Conservation (phyloP, 2,113 vertebrate genomes). For the Hippocampus mohnikei region DNA sequence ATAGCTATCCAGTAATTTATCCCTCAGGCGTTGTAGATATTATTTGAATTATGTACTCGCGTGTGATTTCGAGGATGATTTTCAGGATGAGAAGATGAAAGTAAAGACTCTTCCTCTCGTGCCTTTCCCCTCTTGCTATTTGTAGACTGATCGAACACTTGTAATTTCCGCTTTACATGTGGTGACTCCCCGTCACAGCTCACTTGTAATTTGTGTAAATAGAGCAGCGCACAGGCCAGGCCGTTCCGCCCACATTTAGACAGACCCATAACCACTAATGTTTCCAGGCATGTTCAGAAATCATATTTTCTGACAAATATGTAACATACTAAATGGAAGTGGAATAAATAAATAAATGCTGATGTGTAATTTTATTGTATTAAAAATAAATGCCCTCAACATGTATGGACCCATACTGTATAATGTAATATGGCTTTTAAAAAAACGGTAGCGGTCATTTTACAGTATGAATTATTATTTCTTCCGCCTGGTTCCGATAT, state of each 20-base stretch:
- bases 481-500: no score
- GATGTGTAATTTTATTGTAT: not conserved
- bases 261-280: constrained; percentile 57
- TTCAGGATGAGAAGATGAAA: not conserved
- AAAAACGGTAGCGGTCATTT: no score
- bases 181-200: not conserved
- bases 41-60: not conserved
- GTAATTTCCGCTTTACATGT: constrained; percentile 17
- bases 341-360: constrained; percentile 67
- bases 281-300: constrained; percentile 54
- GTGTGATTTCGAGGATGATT: not conserved
- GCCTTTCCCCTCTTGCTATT: constrained; percentile 1
- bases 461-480: no score
- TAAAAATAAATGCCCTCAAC: no score
- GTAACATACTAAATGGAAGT: constrained; percentile 86
- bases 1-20: not conserved
- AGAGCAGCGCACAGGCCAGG: not conserved
- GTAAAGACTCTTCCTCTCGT: constrained; percentile 20
- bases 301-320: constrained; percentile 77
- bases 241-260: constrained; percentile 46
- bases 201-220: constrained; percentile 29
- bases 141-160: not conserved
- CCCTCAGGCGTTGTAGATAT: not conserved
- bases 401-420: no score
- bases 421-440: no score